Evolutionary conservation across 1,140 invertebrate genomes (phyloP), one percentile per base, ranked within the genome.

Genomic region (Gryllus bimaculatus): DNA sequence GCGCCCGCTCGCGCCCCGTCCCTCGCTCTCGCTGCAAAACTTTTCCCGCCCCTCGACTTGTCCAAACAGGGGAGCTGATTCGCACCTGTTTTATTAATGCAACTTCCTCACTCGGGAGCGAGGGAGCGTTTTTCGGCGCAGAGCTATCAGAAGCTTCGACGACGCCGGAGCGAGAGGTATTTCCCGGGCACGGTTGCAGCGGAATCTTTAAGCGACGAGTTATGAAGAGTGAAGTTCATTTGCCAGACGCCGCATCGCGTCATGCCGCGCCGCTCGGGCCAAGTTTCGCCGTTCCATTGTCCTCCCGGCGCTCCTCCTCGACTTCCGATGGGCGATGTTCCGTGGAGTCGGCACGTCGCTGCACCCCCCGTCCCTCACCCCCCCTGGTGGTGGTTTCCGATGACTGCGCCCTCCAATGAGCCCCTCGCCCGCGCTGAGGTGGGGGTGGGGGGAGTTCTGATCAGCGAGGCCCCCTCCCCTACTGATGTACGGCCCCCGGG

Each of bases 31-130:
- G 2, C 54, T 66, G 10, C 54, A 66, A 10, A 66, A 66, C 54
- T 66, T 66, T 66, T 66, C 18, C 15, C 15, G 49, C 49, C 26
- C 54, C 54, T 66, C 54, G 54, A 66, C 2, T 66, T 66, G 18
- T 66, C 54, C 54, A 66, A 66, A 66, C 54, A 66, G 54, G 54
- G 54, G 54, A 39, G 54, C 54, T 66, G 54, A 66, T 66, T 66
- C 18, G 54, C 54, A 66, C 54, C 18, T 66, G 10, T 18, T 66
- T 66, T 66, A 66, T 66, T 66, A 66, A 66, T 66, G 54, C 7
- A 66, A 66, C 10, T 66, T 39, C 26, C 26, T 39, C 26, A 39
- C 26, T 5, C 26, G 26, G 26, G 26, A 39, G 26, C 26, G 1
- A 39, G 26, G 26, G 26, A 5, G 26, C 26, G 26, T 39, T 39